Evolutionary conservation across 2,888 invertebrate genomes (phyloP), one percentile per base, ranked within the genome.

Genomic region (Dione vanillae): DNA sequence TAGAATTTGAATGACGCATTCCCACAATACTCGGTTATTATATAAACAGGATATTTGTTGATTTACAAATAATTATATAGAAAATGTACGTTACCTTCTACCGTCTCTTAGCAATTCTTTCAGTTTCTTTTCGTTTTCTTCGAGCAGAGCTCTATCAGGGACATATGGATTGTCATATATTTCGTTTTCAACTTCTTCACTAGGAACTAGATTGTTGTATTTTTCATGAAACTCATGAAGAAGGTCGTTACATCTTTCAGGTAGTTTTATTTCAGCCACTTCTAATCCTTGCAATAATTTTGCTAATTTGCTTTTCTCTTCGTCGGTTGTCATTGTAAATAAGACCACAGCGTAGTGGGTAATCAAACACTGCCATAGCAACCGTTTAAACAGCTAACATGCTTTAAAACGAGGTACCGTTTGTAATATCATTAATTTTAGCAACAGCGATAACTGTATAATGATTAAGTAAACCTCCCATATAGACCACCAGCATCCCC

Each of bases 221-320:
- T 84, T 87, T 64, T 83, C 74, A 16, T 87, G 84, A 69, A 92
- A 85, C n/a, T 82, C 82, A 72, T 84, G 88, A 2, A 92, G 78
- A 9, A 92, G 69, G 11, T 80, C 84, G 2, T 80, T 82, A 73
- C 91, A 89, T 47, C 87, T 80, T 72, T 91, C 90, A 0, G 91
- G 76, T 51, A 91, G 75, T 74, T 87, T 90, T 1, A 85, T 77
- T 68, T 92, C 92, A 0, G 87, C 86, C 1, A 90, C 84, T 69
- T 91, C 90, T 16, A 92, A 73, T 40, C 82, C 85, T 74, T 88
- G 82, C n/a, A 92, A 79, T 51, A 92, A 83, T 79, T 91, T 92
- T 12, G 81, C 76, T 56, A 91, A 74, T 78, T 90, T 88, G 10
- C 78, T 72, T 79, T 92, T 92, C 11, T 92, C 91, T 76, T 92